phyloP scores from a whole-genome alignment of 2,888 invertebrate species.

The Drosophila buzzatii region DNA sequence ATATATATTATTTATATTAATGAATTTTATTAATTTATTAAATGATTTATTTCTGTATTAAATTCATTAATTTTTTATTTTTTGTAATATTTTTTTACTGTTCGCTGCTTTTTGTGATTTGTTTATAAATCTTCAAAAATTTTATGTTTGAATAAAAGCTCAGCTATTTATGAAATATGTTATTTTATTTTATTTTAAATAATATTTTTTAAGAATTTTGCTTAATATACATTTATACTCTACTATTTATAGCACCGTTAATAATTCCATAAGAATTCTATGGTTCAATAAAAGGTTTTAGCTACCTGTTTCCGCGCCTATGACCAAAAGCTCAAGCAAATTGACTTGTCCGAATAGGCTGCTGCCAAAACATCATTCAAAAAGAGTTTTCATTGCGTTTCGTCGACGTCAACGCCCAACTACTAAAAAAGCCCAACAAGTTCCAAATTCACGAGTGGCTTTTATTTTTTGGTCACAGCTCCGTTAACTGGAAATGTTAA shows the following conservation, averaged over 20 bases:
- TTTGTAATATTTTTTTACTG: too few species aligned
- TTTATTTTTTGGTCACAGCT: conserved; percentile 46
- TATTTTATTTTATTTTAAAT: background rate
- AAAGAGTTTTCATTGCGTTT: conserved; percentile 22
- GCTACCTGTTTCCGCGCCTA: conserved; percentile 29
- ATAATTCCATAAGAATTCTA: background rate
- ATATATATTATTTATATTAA: too few species aligned
- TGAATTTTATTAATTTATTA: too few species aligned
- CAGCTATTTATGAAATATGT: background rate
- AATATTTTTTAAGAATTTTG: background rate
- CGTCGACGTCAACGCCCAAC: conserved; percentile 36
- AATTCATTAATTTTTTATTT: too few species aligned
- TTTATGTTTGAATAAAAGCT: background rate
- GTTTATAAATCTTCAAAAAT: too few species aligned
- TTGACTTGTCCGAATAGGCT: conserved; percentile 10
- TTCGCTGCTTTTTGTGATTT: too few species aligned
- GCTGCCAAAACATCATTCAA: conserved; percentile 39
- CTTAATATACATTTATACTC: background rate
- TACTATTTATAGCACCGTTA: background rate
- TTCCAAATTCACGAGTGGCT: conserved; percentile 24
- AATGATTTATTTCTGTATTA: too few species aligned
- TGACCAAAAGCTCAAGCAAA: conserved; percentile 10
- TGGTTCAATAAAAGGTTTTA: background rate
- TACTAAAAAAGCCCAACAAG: conserved; percentile 19
- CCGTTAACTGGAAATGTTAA: conserved; percentile 65